Evolutionary conservation across 2,797 vertebrate genomes (phyloP), one percentile per base, ranked within the genome.

Genomic region (Acanthurus leucopareius): DNA sequence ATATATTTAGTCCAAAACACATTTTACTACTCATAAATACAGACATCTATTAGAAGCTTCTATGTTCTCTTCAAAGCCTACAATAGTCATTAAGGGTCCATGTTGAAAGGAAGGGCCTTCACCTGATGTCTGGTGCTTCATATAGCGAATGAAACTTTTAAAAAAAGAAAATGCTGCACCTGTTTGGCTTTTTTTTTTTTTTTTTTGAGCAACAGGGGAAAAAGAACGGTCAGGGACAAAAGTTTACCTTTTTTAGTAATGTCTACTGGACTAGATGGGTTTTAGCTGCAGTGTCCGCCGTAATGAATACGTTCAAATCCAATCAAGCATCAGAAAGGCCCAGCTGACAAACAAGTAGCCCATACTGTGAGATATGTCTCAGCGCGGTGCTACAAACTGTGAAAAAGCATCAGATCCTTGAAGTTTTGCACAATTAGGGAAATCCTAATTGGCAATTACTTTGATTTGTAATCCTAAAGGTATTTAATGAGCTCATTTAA

Each of bases 401-500:
- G 49, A 88, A 72, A 86, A 86, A 83, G 72, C 83, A 89, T 84
- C 82, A 84, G 83, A 92, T 92, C 86, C 73, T 63, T 57, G 20
- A 90, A 81, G 87, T 93, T 94, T 94, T 89, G 80, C 85, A 94
- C 92, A 95, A 94, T 95, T 94, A 94, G 89, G 88, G 90, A 94
- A 95, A 94, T 94, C 93, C 93, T 96, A 95, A 95, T 94, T 94
- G 94, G 73, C 94, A 94, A 94, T 95, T 95, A 94, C 88, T 92
- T 91, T 93, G 89, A 94, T 95, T 93, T 94, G 92, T 94, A 96
- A 95, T 95, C 92, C 91, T 92, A 92, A 93, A 88, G 66, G 80
- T 91, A 86, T 93, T 94, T 90, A 92, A 92, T 92, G 91, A 91
- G 91, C 90, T 95, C 89, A 95, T 95, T 95, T 95, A 94, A 91